Evolutionary conservation across 2,113 vertebrate genomes (phyloP).

Genomic region (Apteryx owenii): DNA sequence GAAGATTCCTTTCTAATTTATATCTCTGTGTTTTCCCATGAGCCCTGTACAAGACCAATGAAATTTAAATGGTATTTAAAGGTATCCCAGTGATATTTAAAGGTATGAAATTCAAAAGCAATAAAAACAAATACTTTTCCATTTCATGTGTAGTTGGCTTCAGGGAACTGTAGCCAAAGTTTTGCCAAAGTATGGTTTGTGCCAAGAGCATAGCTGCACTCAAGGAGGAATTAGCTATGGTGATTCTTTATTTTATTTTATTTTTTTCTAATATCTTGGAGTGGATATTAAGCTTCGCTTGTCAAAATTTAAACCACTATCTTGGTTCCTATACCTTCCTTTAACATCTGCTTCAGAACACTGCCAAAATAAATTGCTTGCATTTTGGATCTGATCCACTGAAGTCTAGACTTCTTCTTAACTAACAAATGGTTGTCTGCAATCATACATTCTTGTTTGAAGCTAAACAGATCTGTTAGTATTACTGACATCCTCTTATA

Average conservation of each 20-base stretch:
- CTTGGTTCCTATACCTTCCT: background rate
- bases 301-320: background rate
- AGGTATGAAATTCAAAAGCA: background rate
- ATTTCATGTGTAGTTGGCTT: background rate
- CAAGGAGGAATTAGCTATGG: background rate
- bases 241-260: background rate
- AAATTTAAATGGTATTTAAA: conserved; percentile 25
- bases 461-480: background rate
- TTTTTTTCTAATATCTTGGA: background rate
- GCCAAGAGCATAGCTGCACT: background rate
- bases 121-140: background rate
- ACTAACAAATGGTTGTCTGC: background rate
- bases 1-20: background rate
- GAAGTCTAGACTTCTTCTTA: background rate
- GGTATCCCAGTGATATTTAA: background rate
- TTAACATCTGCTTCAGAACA: background rate
- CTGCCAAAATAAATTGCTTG: background rate
- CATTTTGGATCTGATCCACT: background rate
- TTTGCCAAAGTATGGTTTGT: background rate
- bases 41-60: background rate
- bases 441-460: background rate
- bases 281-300: background rate
- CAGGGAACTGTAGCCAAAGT: background rate
- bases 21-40: background rate
- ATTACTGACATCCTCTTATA: background rate